Conservation (phyloP, 2,797 vertebrate genomes). For the Euthynnus affinis region DNA sequence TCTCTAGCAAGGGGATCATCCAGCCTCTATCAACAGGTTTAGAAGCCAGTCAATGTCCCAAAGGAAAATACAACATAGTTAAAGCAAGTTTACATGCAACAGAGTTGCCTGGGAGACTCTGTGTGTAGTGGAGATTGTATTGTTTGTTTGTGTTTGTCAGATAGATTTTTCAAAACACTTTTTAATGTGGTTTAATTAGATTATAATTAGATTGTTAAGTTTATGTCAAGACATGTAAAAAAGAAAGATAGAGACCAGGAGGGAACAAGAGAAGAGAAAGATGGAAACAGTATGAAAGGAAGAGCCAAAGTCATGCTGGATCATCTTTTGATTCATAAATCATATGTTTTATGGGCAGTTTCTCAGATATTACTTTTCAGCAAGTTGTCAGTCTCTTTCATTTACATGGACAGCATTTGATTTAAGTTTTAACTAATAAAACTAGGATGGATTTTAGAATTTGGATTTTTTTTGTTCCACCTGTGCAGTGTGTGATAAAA, state of each 20-base stretch:
- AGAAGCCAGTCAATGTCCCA: constrained; percentile 45
- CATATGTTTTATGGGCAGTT: not conserved
- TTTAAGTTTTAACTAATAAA: not conserved
- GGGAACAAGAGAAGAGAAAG: not conserved
- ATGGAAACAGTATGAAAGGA: not conserved
- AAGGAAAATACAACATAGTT: constrained; percentile 46
- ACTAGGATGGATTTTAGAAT: no score
- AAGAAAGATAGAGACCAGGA: not conserved
- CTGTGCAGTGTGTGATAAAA: not conserved
- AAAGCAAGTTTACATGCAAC: not conserved
- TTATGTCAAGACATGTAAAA: not conserved
- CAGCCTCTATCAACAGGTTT: constrained; percentile 51
- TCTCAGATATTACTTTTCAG: not conserved
- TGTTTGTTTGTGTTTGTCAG: constrained; percentile 7
- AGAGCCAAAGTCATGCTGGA: not conserved
- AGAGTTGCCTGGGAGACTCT: not conserved
- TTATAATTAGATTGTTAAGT: not conserved
- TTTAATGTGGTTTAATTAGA: not conserved
- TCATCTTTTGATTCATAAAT: not conserved
- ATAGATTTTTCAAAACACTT: not conserved
- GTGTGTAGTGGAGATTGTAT: not conserved
- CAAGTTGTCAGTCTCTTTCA: not conserved
- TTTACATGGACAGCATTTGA: not conserved
- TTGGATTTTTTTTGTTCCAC: not conserved
- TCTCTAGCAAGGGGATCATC: constrained; percentile 41